These are phyloP conservation scores for Irena cyanogastra DNA, from an alignment of 2,113 vertebrate species.

Conservation along the genomic window DNA sequence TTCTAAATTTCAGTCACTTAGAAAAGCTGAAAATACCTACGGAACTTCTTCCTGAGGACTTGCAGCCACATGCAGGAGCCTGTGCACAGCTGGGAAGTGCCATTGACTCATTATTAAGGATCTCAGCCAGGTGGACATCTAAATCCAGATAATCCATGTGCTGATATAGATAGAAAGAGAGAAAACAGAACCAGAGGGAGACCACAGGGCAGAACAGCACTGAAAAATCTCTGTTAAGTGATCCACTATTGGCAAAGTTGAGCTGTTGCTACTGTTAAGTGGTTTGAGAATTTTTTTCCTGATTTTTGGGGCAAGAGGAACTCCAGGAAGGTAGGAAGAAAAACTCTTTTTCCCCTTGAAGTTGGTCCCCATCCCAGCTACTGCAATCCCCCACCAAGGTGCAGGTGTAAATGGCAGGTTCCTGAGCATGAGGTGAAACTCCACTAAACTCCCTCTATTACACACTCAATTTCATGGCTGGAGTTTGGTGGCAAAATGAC, in stretches of 20 bases:
- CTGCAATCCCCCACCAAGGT: neutral
- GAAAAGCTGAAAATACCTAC: neutral
- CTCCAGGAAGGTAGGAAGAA: neutral
- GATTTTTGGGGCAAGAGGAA: rapidly evolving
- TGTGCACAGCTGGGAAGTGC: neutral
- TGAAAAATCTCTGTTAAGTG: neutral
- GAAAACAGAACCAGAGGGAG: neutral
- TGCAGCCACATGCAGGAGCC: neutral
- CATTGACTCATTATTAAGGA: neutral
- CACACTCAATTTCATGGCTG: neutral
- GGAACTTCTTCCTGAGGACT: neutral
- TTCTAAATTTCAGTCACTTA: neutral
- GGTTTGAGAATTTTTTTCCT: neutral
- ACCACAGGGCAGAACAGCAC: too few relatives aligned
- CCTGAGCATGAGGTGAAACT: neutral
- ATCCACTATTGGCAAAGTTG: neutral
- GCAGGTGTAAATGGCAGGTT: neutral
- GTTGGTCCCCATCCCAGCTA: neutral
- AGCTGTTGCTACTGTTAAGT: neutral
- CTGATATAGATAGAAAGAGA: neutral
- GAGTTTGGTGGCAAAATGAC: neutral
- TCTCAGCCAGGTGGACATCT: neutral
- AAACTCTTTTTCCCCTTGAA: neutral
- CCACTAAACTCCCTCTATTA: neutral
- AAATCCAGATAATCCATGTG: neutral